Conservation (phyloP, 2,797 vertebrate genomes). For the Mus caroli region DNA sequence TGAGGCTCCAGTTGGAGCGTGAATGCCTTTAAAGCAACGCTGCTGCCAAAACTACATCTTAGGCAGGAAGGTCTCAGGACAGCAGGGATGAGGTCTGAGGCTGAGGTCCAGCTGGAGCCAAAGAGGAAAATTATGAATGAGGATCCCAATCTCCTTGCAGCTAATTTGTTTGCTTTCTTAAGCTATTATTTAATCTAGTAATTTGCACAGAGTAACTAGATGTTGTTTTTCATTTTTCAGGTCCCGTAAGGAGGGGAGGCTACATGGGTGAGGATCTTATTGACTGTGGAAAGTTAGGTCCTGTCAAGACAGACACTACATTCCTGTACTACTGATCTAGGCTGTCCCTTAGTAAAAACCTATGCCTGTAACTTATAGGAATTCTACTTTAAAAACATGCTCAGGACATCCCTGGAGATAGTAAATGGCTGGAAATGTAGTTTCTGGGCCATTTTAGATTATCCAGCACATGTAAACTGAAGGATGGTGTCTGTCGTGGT, state of each 20-base stretch:
- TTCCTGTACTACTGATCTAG: slow-evolving; percentile 37
- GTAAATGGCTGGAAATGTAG: background rate
- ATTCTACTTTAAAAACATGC: background rate
- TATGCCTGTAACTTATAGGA: background rate
- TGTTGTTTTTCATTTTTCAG: slow-evolving; percentile 83
- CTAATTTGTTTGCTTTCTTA: slow-evolving; percentile 69
- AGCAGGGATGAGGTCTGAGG: slow-evolving; percentile 20
- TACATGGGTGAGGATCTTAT: slow-evolving; percentile 72
- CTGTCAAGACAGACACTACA: slow-evolving; percentile 68
- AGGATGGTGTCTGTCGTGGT: background rate
- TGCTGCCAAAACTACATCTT: slow-evolving; percentile 58
- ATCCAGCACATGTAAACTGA: background rate
- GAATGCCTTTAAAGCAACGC: background rate
- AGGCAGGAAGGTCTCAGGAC: slow-evolving; percentile 71
- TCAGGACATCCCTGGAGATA: slow-evolving; percentile 12
- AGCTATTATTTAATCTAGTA: slow-evolving; percentile 67
- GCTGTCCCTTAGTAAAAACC: background rate
- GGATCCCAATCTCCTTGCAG: slow-evolving; percentile 63
- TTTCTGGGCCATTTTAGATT: slow-evolving; percentile 30
- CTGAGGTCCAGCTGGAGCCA: background rate
- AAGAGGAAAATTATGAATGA: background rate
- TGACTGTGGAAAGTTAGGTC: slow-evolving; percentile 66
- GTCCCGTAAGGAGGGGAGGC: slow-evolving; percentile 72
- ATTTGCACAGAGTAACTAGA: slow-evolving; percentile 66
- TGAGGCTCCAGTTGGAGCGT: slow-evolving; percentile 7